Conservation (phyloP, 2,113 vertebrate genomes). For the Jaculus jaculus region DNA sequence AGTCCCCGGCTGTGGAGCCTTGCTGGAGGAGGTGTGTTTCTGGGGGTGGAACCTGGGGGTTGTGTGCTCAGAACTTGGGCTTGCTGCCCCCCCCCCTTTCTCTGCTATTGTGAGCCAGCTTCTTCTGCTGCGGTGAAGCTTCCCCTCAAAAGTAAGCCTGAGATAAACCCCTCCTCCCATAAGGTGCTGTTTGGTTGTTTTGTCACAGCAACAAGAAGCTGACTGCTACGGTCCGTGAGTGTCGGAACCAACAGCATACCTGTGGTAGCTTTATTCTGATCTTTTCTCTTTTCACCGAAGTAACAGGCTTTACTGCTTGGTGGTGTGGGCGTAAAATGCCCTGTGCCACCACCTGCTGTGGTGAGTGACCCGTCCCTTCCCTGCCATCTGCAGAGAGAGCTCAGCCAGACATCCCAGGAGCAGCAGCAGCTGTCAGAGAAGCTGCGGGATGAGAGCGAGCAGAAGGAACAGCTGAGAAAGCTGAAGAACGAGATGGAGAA, state of each 20-base stretch:
- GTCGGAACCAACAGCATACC: neutral
- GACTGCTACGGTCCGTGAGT: neutral
- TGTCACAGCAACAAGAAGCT: no score
- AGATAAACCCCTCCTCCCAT: no score
- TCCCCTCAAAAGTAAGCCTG: no score
- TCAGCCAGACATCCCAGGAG: slow-evolving; percentile 86
- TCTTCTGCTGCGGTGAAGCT: no score
- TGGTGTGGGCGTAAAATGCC: neutral
- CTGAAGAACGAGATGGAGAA: slow-evolving; percentile 93
- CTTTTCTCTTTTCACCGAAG: neutral
- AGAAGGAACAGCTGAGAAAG: slow-evolving; percentile 93
- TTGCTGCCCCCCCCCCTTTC: no score
- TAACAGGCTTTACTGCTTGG: neutral
- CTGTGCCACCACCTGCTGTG: neutral
- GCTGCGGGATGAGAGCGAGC: slow-evolving; percentile 89
- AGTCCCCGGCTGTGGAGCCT: no score
- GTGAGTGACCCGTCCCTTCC: neutral
- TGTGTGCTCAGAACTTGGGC: no score
- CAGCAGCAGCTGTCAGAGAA: slow-evolving; percentile 88
- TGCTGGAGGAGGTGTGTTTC: no score
- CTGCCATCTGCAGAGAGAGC: slow-evolving; percentile 85
- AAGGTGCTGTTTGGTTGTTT: no score
- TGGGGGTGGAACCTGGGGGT: no score
- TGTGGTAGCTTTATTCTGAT: neutral
- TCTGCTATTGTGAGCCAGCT: no score